phyloP scores from a whole-genome alignment of 1,140 invertebrate species.

The Himalopsyche phryganea region DNA sequence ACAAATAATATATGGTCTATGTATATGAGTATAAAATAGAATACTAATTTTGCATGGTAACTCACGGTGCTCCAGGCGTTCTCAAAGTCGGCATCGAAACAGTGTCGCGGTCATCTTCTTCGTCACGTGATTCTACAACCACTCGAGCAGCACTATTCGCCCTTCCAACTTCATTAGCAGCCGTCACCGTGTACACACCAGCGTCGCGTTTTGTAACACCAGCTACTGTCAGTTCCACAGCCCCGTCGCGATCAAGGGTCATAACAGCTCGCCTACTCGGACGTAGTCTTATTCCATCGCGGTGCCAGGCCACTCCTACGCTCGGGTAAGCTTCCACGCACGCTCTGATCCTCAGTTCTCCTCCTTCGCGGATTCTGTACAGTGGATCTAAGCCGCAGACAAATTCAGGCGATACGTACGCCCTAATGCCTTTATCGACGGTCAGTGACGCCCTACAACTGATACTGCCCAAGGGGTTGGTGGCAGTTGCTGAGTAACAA shows the following conservation, averaged over 20 bases:
- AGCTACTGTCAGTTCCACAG: conserved; percentile 68
- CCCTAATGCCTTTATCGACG: conserved; percentile 80
- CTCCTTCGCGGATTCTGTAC: conserved; percentile 57
- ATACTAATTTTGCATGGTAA: too few species aligned
- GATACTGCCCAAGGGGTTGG: conserved; percentile 78
- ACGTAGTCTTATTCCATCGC: conserved; percentile 66
- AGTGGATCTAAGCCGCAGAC: conserved; percentile 62
- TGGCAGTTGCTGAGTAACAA: conserved; percentile 73
- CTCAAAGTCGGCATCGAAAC: conserved; percentile 46
- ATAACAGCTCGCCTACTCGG: conserved; percentile 71
- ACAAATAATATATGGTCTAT: too few species aligned
- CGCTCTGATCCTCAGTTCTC: conserved; percentile 65
- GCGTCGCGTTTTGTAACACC: conserved; percentile 66
- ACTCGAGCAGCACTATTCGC: conserved; percentile 71
- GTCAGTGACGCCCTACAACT: conserved; percentile 76
- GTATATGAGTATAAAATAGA: too few species aligned
- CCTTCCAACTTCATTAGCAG: conserved; percentile 80
- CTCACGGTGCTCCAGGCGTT: conserved; percentile 60
- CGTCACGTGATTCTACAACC: conserved; percentile 51
- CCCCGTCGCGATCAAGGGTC: conserved; percentile 74
- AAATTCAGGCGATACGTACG: conserved; percentile 76
- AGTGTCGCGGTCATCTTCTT: conserved; percentile 39
- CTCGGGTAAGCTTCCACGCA: conserved; percentile 77
- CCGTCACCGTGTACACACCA: conserved; percentile 84
- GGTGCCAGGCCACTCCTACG: conserved; percentile 76